Conservation (phyloP, 2,888 invertebrate species). For the Agonopterix alstromeriana region DNA sequence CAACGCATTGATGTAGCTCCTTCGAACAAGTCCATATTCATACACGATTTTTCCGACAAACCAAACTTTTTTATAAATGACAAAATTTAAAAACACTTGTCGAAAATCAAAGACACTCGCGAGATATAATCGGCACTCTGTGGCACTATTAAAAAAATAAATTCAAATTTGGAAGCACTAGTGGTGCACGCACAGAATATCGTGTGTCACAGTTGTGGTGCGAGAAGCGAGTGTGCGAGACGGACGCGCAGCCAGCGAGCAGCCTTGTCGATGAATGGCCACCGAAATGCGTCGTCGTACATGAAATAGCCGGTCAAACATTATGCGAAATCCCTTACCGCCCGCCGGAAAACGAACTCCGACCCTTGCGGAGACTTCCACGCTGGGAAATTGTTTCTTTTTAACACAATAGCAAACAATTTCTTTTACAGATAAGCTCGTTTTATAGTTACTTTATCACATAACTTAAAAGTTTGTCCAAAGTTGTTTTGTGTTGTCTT, state of each 20-base stretch:
- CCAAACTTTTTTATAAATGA: conserved; percentile 23
- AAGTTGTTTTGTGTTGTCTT: too few species aligned
- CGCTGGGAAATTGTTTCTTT: conserved; percentile 1
- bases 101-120: conserved; percentile 34
- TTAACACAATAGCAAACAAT: not conserved
- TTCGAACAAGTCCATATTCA: conserved; percentile 73
- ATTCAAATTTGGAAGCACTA: conserved; percentile 35
- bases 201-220: conserved; percentile 53
- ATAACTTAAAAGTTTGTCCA: too few species aligned
- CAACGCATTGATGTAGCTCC: conserved; percentile 72
- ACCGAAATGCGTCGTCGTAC: conserved; percentile 72
- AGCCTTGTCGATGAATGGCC: conserved; percentile 75
- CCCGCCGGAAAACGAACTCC: conserved; percentile 52
- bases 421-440: too few species aligned
- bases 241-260: conserved; percentile 71
- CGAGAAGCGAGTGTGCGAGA: conserved; percentile 57
- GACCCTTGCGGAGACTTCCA: conserved; percentile 50
- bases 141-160: conserved; percentile 12
- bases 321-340: conserved; percentile 73
- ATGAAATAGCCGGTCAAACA: conserved; percentile 72
- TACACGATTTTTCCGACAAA: conserved; percentile 44
- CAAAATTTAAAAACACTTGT: conserved; percentile 39
- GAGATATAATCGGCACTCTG: conserved; percentile 14
- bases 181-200: conserved; percentile 32
- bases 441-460: too few species aligned